Conservation (phyloP, 1,140 invertebrate genomes). For the Sycobia sp. region DNA sequence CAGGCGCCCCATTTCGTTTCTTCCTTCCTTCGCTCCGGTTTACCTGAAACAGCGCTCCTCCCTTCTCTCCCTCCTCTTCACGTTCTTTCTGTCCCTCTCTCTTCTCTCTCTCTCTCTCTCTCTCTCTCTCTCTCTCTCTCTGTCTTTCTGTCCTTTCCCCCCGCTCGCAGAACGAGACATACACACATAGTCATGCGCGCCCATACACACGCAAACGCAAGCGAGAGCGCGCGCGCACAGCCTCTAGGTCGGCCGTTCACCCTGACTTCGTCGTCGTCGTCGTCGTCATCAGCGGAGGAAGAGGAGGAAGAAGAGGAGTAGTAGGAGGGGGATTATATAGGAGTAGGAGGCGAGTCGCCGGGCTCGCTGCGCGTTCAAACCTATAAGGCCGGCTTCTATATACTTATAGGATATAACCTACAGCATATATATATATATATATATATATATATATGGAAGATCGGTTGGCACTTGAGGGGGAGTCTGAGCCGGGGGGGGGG, state of each 20-base stretch:
- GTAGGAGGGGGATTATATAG: too few species aligned
- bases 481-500: too few species aligned
- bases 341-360: too few species aligned
- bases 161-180: too few species aligned
- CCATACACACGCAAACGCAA: constrained; percentile 4
- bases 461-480: too few species aligned
- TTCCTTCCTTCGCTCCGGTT: constrained; percentile 1
- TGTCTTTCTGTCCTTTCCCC: background rate
- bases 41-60: background rate
- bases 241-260: constrained; percentile 63
- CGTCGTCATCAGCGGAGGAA: background rate
- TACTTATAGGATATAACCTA: too few species aligned
- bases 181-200: background rate
- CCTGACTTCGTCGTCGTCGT: constrained; percentile 44
- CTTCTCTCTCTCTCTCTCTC: background rate
- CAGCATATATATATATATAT: too few species aligned
- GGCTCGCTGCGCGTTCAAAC: too few species aligned
- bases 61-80: background rate
- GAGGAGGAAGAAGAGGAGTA: too few species aligned
- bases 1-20: constrained; percentile 8
- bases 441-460: too few species aligned
- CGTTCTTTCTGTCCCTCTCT: background rate
- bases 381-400: too few species aligned
- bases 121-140: too few species aligned
- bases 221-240: constrained; percentile 36